Base-by-base conservation (phyloP, 2,113 vertebrate genomes). In the Antennarius striatus region DNA sequence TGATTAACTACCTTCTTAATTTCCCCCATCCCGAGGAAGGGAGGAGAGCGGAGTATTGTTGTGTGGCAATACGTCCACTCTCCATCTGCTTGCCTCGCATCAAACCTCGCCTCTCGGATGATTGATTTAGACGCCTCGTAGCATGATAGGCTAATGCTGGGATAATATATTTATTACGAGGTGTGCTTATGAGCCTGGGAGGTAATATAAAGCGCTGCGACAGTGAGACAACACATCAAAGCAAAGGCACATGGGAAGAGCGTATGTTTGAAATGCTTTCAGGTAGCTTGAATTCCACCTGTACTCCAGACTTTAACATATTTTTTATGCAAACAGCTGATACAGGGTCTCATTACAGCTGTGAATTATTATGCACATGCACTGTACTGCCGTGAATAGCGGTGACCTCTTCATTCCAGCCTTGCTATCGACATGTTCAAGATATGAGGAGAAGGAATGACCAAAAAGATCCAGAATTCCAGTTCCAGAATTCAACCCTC, bases 1-100 rank as follows among this genome's bases (percentile, higher is more conserved):
- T 91, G 89, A 92, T 91, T 86, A 92, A 92, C 88, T 88, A 85
- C 86, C 87, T 81, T 73, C 78, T 82, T 89, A 88, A 91, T 91
- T 89, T 81, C 68, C 79, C 76, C 22, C 22, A 1, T 81, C 81
- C 81, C 81, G 78, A 69, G 73, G 76, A 68, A 80, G 64, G 84
- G 80, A 67, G 80, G 75, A 66, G 68, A 76, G 63, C 52, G 65
- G 49, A 72, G 72, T 65, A 72, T 79, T 72, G 78, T 69, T 17
- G 55, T 42, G 12, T 36, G n/a, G 42, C 71, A 57, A 47, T 49
- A 32, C 6, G 15, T 69, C 67, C 69, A 50, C 62, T 55, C 43
- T 58, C 32, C 36, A 65, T 54, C 75, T 63, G 72, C 45, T 63
- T 79, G 60, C 22, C 39, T 65, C 47, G 70, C 83, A 65, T 84